Percentiles rank a stretch among this genome's conserved stretches.
Evolutionary conservation across 2,797 vertebrate species (phyloP).

Genomic region (Lepilemur ruficaudatus): DNA sequence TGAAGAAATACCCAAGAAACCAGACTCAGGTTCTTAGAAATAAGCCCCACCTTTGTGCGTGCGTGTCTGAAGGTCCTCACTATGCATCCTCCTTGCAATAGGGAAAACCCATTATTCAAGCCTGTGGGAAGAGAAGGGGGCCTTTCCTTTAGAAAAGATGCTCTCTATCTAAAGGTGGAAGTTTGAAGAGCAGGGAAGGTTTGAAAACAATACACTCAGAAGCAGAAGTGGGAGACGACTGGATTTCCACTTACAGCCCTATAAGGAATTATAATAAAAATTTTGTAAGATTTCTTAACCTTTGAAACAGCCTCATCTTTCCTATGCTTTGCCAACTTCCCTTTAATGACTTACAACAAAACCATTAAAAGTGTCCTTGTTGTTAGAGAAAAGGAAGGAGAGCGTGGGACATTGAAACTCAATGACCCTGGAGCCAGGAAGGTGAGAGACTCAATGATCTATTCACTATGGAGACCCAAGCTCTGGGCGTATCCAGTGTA

Average conservation of each 20-base stretch:
- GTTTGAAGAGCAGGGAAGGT: neutral
- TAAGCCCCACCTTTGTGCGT: neutral
- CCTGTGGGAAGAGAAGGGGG: neutral
- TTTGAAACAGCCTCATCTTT: neutral
- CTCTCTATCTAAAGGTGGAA: neutral
- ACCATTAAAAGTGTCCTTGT: neutral
- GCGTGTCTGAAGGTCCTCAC: neutral
- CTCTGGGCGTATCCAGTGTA: neutral
- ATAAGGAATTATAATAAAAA: neutral
- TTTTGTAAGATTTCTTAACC: neutral
- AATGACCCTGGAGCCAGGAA: neutral
- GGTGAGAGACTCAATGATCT: neutral
- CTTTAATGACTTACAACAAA: neutral
- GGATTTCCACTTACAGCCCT: neutral
- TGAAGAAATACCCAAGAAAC: neutral
- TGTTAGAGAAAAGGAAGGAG: neutral
- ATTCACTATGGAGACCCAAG: neutral
- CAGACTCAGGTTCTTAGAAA: neutral
- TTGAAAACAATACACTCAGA: neutral
- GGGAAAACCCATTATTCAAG: neutral
- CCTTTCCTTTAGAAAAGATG: neutral
- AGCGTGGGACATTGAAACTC: neutral
- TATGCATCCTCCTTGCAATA: neutral
- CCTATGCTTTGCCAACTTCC: neutral
- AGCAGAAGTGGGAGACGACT: neutral